Base-by-base conservation (phyloP, 1,140 invertebrate species). In the Aphaenogaster floridana region DNA sequence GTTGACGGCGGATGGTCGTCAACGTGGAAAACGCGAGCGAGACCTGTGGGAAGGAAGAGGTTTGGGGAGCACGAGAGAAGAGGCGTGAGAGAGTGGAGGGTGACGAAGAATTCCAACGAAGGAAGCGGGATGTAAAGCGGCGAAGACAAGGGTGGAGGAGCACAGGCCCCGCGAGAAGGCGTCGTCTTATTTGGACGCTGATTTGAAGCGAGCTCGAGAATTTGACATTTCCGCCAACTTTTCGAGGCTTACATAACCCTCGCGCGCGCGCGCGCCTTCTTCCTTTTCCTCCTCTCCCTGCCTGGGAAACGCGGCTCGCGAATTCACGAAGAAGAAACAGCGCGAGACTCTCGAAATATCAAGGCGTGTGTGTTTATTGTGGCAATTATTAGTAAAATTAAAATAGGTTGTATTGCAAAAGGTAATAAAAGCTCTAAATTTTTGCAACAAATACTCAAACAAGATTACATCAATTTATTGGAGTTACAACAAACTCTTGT, bases 181-280 rank as follows among this genome's bases (percentile, higher is more conserved):
- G 90, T 69, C 83, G 81, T 72, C 85, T 91, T 91, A 90, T 92
- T 88, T 91, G 83, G 90, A 94, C 92, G 92, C 91, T 94, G 92
- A 94, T 94, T 94, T 92, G 92, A 92, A 91, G 91, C 84, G 93
- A 94, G 87, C 92, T 93, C 42, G 88, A 87, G 92, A 94, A 94
- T 94, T 94, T 94, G 94, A 94, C 93, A 94, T 93, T 92, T 86
- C 90, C 90, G 88, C 89, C 88, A 92, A 90, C 88, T 91, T 91
- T 91, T 57, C 78, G 50, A 59, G 57, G 50, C 79, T 84, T 76
- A 76, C 69, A 39, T 84, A 84, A 84, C 42, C 52, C 66, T 83
- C 66, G 79, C 28, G 69, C 54, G 39, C 48, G 21, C 21, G 76
- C 13, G 34, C 34, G 36, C 54, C n/a, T 61, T 7, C 11, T 34